Base-by-base conservation (phyloP, 30 jellyfish, hydroid and myxozoan genomes). In the Morbakka virulenta region DNA sequence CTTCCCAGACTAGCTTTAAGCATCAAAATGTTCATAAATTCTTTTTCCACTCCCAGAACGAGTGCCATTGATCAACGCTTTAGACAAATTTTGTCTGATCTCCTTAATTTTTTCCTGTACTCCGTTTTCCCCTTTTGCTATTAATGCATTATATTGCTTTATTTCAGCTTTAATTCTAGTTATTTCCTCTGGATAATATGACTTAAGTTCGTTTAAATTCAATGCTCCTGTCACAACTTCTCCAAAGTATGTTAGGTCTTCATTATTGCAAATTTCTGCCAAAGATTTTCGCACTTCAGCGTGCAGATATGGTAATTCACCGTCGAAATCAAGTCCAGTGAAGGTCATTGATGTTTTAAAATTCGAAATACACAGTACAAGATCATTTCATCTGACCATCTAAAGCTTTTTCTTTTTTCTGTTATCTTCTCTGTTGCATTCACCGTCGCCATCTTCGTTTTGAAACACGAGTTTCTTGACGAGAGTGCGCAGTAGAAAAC, bases 11-110 rank as follows among this genome's bases (percentile, higher is more conserved):
- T 26, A 21, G 57, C 57, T 48, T 81, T 78, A 76, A 52, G 47
- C 57, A 26, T 78, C 96, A 71, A n/a, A 87, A 32, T 79, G 74
- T 51, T 41, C 79, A 68, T 50, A 50, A 35, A 78, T 82, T 28
- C 68, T 31, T 50, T 70, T 75, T 23, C 87, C 87, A 77, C 87
- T 66, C 32, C 93, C 96, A 72, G 76, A 50, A 30, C 93, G 66
- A 47, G 88, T 48, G 17, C 87, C 96, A 47, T 82, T 62, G n/a
- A 72, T 78, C n/a, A 84, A 76, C 50, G 94, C 96, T 64, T 48
- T 76, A 13, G 83, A 49, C 50, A 76, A 84, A 34, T 62, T 67
- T 48, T 86, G 93, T 47, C 96, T 32, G 24, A 79, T 72, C 22
- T 72, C 86, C 57, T 79, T 78, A 3, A 86, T 63, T 69, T 87